Evolutionary conservation across 2,113 vertebrate genomes (phyloP).

Genomic region (Eulacestoma nigropectus): DNA sequence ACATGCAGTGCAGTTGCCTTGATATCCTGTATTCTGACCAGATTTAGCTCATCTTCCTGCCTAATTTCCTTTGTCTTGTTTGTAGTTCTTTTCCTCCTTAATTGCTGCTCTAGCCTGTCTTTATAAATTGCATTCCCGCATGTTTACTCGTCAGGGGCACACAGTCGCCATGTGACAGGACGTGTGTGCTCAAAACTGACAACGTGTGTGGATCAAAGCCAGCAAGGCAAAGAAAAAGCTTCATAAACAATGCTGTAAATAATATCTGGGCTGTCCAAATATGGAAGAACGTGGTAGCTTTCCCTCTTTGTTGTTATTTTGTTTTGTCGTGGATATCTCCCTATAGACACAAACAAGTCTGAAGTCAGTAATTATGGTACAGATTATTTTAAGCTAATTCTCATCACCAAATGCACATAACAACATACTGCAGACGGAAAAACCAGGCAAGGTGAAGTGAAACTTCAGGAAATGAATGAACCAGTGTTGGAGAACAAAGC

Average conservation of each 20-base stretch:
- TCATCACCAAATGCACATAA: slow-evolving; percentile 32
- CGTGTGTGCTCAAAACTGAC: slow-evolving; percentile 74
- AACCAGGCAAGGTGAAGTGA: slow-evolving; percentile 57
- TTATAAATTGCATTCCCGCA: slow-evolving; percentile 66
- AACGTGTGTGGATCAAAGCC: slow-evolving; percentile 76
- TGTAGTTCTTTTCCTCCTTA: slow-evolving; percentile 55
- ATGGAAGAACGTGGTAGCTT: slow-evolving; percentile 64
- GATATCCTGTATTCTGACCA: slow-evolving; percentile 65
- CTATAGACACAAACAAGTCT: slow-evolving; percentile 65
- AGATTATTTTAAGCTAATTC: slow-evolving; percentile 63
- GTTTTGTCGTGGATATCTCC: slow-evolving; percentile 64
- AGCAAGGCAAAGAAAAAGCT: slow-evolving; percentile 72
- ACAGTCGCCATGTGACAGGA: slow-evolving; percentile 77
- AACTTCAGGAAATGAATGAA: slow-evolving; percentile 68
- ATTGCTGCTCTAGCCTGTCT: slow-evolving; percentile 40
- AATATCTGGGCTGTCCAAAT: slow-evolving; percentile 77
- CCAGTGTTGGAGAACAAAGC: slow-evolving; percentile 55
- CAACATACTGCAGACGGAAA: slow-evolving; percentile 49
- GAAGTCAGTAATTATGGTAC: slow-evolving; percentile 42
- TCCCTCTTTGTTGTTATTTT: slow-evolving; percentile 73
- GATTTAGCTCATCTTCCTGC: slow-evolving; percentile 57
- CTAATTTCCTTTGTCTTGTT: slow-evolving; percentile 65
- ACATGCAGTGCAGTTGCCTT: slow-evolving; percentile 14
- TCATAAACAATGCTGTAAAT: slow-evolving; percentile 79
- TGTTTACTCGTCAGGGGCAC: slow-evolving; percentile 73